Base-by-base conservation (phyloP, 2,113 vertebrate genomes). In the Cygnus buccinator region DNA sequence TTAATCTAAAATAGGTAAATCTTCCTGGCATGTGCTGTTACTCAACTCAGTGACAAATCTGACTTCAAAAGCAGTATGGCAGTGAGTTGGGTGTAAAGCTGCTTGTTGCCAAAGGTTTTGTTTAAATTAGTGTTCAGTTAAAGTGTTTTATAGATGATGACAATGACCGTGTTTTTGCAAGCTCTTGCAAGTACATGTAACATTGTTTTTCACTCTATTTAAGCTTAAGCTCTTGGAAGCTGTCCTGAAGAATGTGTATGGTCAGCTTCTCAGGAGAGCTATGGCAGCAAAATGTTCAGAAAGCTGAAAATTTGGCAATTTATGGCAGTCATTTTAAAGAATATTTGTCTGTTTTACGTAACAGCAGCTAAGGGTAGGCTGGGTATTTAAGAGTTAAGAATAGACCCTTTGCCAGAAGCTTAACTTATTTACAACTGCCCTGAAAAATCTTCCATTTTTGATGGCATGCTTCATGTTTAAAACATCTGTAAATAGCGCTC, bases 261-360 rank as follows among this genome's bases (percentile, higher is more conserved):
- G 15, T 21, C 78, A 46, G 41, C 72, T 67, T 16, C 52, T 43
- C 5, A 2, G 48, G 73, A 65, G 18, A 65, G 41, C 33, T 26
- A 4, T n/a, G 70, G 44, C 75, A 84, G 5, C 7, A n/a, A 29
- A 37, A 31, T 3, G 5, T 5, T 25, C 22, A 8, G 41, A 17
- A 88, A 82, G 52, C 1, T 31, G 61, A 72, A 35, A 26, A 55
- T 84, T 8, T 18, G 35, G 43, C 1, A 35, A 20, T 54, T 71
- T 39, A 6, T 43, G 43, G 39, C 3, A 2, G 3, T 46, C 29
- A n/a, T 76, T 76, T 6, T 37, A 2, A 4, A 1, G 43, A 8
- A 13, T 4, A 3, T 72, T 68, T 50, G 59, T n/a, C 22, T 48
- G 23, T 1, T 35, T 87, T 48, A 9, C 6, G 1, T 48, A 5